Evolutionary conservation across 2,797 vertebrate genomes (phyloP).

Genomic region (Tapera naevia): DNA sequence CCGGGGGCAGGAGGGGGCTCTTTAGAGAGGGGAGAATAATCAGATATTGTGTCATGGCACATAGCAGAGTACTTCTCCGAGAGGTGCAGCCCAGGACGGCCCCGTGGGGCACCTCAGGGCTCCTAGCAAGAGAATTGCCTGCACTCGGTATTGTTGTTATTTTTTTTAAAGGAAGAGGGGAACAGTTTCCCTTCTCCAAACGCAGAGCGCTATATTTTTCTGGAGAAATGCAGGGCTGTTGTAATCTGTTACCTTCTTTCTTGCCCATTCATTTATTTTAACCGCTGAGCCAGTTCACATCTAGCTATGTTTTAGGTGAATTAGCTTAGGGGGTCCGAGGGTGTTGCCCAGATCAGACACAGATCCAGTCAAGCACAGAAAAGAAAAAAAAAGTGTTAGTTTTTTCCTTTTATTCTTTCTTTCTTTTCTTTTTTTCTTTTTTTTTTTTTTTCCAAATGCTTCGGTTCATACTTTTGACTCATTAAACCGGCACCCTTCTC

Average conservation of each 20-base stretch:
- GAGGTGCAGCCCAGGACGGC: background rate
- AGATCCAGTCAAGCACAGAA: conserved; percentile 1
- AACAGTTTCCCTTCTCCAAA: background rate
- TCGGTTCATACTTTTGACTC: conserved; percentile 55
- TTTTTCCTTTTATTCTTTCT: background rate
- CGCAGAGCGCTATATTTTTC: background rate
- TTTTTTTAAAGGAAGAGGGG: background rate
- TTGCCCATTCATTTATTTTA: conserved; percentile 8
- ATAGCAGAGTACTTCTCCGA: background rate
- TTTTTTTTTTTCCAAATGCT: background rate
- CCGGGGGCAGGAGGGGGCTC: conserved; percentile 5
- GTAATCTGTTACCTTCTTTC: background rate
- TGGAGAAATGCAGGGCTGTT: background rate
- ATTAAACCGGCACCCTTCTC: conserved; percentile 58
- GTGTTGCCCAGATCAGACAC: conserved; percentile 15
- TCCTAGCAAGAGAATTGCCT: background rate
- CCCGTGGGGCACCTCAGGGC: background rate
- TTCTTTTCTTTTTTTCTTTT: too few relatives aligned
- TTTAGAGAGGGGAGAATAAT: background rate
- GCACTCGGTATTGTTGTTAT: background rate
- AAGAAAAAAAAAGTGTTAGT: background rate
- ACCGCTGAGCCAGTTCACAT: background rate
- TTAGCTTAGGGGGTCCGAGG: background rate
- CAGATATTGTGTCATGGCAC: background rate
- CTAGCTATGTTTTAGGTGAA: background rate